These are phyloP conservation scores for Sphaeramia orbicularis DNA, from an alignment of 2,797 vertebrate genomes.

Conservation along the genomic window DNA sequence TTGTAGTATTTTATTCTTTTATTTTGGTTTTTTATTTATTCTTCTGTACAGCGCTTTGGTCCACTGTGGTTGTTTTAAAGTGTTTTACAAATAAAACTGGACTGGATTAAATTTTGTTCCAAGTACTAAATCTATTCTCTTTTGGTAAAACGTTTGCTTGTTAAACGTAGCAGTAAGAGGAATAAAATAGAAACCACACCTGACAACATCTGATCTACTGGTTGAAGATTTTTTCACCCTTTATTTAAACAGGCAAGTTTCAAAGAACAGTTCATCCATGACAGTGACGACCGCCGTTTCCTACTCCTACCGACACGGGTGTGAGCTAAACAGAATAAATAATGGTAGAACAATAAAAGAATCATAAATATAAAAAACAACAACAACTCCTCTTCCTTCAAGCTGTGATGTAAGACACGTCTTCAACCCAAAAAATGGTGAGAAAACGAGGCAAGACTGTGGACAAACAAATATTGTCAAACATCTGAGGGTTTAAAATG, in stretches of 20 bases:
- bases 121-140: no score
- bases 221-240: constrained; percentile 23
- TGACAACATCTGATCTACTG: background rate
- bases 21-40: no score
- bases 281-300: background rate
- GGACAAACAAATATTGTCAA: background rate
- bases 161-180: no score
- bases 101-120: no score
- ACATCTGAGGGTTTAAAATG: background rate
- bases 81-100: no score
- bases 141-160: no score
- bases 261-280: constrained; percentile 7
- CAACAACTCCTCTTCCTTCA: background rate
- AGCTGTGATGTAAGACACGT: background rate
- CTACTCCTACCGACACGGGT: background rate
- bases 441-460: constrained; percentile 22
- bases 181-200: background rate
- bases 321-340: background rate
- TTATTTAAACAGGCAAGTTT: constrained; percentile 35
- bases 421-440: background rate
- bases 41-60: no score
- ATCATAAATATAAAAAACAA: constrained; percentile 15
- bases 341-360: background rate
- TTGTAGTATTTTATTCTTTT: no score
- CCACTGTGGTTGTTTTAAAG: no score